A percentile compares a stretch with the other conserved stretches of the same genome.
phyloP scores from a whole-genome alignment of 2,113 vertebrate genomes.

The Cyprinus carpio region DNA sequence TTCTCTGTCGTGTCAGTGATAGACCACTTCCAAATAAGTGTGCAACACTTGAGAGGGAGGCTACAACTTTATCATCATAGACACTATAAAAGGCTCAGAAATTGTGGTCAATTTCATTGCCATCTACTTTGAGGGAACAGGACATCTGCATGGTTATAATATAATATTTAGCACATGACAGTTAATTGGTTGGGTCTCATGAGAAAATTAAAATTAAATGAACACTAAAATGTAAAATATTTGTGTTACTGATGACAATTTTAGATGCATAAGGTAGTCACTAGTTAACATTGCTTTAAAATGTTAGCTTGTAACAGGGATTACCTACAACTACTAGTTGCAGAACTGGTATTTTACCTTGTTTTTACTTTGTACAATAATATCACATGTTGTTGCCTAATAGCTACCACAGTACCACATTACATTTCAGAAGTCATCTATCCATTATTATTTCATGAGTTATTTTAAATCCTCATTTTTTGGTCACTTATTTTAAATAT shows the following conservation, averaged over 20 bases:
- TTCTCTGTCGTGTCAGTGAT: constrained; percentile 4
- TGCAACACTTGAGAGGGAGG: neutral
- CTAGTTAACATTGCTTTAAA: neutral
- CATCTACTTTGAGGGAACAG: neutral
- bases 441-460: neutral
- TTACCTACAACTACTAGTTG: neutral
- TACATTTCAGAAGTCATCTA: neutral
- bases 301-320: neutral
- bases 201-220: neutral
- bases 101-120: neutral
- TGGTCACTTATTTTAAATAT: neutral
- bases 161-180: neutral
- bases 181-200: neutral
- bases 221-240: neutral
- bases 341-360: neutral
- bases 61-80: neutral
- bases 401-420: neutral
- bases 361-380: no score
- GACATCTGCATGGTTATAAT: neutral
- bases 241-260: neutral
- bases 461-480: neutral
- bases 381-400: no score
- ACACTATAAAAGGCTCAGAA: neutral
- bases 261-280: neutral
- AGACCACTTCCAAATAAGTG: neutral